Conservation (phyloP, 2,888 invertebrate genomes). For the Tigriopus californicus region DNA sequence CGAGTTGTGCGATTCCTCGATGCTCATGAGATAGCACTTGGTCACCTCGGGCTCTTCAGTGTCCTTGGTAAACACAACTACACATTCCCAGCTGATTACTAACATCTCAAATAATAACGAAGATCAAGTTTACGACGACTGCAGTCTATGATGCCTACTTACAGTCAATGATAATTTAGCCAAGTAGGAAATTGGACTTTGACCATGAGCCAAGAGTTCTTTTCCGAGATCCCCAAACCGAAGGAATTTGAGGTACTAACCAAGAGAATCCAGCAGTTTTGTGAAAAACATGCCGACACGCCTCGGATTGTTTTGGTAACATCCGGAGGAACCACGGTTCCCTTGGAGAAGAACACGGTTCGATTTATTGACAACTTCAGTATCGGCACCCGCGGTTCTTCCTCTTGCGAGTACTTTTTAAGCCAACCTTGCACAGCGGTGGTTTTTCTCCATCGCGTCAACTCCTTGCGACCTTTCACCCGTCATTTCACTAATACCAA, state of each 20-base stretch:
- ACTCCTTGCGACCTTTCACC: slow-evolving; percentile 29
- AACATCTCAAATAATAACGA: too few relatives aligned
- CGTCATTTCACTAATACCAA: slow-evolving; percentile 26
- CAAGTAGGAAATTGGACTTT: background rate
- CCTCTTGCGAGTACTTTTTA: slow-evolving; percentile 87
- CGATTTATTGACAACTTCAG: slow-evolving; percentile 98
- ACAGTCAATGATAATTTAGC: too few relatives aligned
- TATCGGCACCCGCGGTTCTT: slow-evolving; percentile 80
- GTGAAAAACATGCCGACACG: background rate
- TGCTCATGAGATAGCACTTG: too few relatives aligned
- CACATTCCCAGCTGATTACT: too few relatives aligned
- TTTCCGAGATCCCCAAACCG: background rate
- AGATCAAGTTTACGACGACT: too few relatives aligned
- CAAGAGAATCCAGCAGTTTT: background rate
- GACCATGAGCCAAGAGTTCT: background rate
- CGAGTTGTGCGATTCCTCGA: too few relatives aligned
- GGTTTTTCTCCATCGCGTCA: slow-evolving; percentile 28
- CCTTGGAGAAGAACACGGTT: slow-evolving; percentile 88
- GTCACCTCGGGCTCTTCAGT: too few relatives aligned
- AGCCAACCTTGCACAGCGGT: slow-evolving; percentile 24
- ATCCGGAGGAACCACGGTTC: slow-evolving; percentile 91
- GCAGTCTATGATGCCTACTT: too few relatives aligned
- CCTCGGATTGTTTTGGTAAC: slow-evolving; percentile 22
- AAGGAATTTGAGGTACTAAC: background rate
- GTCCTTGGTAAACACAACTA: too few relatives aligned